Evolutionary conservation across 1,140 invertebrate species (phyloP), one percentile per base, ranked within the genome.

Genomic region (Anthonomus grandis): DNA sequence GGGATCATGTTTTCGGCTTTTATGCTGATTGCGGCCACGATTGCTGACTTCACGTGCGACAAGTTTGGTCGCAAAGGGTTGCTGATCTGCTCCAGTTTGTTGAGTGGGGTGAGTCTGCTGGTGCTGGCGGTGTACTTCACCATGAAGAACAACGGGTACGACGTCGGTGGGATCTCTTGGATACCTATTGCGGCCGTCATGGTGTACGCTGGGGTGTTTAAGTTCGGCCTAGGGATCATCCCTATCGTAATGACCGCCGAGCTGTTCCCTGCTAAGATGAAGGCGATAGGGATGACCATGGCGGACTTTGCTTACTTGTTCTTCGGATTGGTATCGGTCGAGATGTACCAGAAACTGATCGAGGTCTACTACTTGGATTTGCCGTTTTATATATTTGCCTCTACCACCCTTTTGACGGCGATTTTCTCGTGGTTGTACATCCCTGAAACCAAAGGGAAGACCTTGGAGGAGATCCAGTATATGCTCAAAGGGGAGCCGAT

Each of bases 401-500:
- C 67, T 4, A 72, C 85, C 45, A 82, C 83, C 41, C 69, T 76
- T 3, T 10, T 84, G 15, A 83, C 84, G 2, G 72, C 78, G 9
- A 42, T 83, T 1, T 85, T 90, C 59, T 77, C 86, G n/a, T 76
- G 77, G 15, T 71, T 82, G 34, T 69, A 86, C 25, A 78, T 91
- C 12, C 85, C 87, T 0, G 89, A 92, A 74, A 91, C 89, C 0
- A 90, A 89, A 74, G 87, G 87, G 0, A 87, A 85, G 65, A 80
- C 78, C 4, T 71, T 91, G 13, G 86, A 90, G 38, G 81, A 90
- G 68, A 87, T 91, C 59, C 82, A 83, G 65, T 65, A 63, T 37
- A 66, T 71, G 31, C 49, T 71, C 3, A 70, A 70, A 50, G 68
- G 68, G 36, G 46, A 51, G 37, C 60, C 57, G 1, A 47, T 59